These are phyloP conservation scores for Drosophila imparisetae DNA, from an alignment of 2,888 invertebrate species.

Conservation along the genomic window DNA sequence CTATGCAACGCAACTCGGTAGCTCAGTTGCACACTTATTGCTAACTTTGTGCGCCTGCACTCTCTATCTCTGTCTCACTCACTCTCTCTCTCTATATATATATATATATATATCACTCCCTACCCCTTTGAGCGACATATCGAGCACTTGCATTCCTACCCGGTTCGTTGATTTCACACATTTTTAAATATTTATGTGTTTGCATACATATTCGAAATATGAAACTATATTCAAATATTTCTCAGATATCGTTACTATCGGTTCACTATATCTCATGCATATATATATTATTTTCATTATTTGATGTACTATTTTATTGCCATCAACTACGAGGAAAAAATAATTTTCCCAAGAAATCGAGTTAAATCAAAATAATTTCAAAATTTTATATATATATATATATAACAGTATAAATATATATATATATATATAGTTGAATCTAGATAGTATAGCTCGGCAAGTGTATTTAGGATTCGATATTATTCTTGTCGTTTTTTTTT, in stretches of 20 bases:
- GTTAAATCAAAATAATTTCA: neutral
- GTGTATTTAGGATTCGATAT: neutral
- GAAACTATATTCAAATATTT: neutral
- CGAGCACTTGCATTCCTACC: neutral
- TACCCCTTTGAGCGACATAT: neutral
- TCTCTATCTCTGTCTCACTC: neutral
- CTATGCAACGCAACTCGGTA: conserved; percentile 19
- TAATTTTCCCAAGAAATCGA: neutral
- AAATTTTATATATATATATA: neutral
- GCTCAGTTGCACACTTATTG: conserved; percentile 68
- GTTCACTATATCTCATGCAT: neutral
- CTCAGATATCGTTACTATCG: neutral
- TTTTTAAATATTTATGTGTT: neutral
- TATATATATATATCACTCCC: neutral
- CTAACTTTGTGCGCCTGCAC: conserved; percentile 64
- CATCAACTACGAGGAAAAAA: neutral
- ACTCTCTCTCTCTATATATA: neutral
- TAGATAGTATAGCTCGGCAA: neutral
- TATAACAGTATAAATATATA: neutral
- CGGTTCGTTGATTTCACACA: neutral
- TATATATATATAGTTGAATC: neutral
- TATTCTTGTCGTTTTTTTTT: conserved; percentile 12
- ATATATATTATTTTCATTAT: neutral
- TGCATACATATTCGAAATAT: neutral
- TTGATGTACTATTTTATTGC: neutral